phyloP scores from a whole-genome alignment of 2,113 vertebrate species.

The Brachirus orientalis region DNA sequence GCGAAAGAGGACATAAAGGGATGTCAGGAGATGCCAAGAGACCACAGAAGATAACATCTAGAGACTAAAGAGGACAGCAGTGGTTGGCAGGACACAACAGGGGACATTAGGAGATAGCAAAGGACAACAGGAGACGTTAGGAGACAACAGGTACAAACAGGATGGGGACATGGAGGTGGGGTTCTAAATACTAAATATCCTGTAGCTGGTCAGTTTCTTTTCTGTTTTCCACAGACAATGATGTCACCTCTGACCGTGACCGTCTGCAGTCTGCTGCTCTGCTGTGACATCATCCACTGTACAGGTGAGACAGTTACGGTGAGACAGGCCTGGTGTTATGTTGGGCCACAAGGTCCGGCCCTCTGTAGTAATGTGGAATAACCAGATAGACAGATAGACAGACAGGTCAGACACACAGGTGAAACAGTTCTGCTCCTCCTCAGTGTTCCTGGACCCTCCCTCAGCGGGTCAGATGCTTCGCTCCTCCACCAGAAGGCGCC shows the following conservation, averaged over 20 bases:
- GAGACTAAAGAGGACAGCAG: neutral
- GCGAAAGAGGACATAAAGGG: neutral
- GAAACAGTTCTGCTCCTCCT: neutral
- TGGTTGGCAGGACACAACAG: neutral
- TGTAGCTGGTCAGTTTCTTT: too few species aligned
- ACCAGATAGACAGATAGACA: neutral
- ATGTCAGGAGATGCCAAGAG: neutral
- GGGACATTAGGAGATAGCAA: neutral
- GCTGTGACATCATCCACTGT: slow-evolving; percentile 29
- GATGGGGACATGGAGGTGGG: neutral
- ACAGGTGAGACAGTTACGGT: slow-evolving; percentile 41
- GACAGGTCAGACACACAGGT: neutral
- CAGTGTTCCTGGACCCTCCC: slow-evolving; percentile 81
- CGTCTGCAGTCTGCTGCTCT: slow-evolving; percentile 13
- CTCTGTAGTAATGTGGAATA: too few species aligned
- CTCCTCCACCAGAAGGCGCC: slow-evolving; percentile 67
- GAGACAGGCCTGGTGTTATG: neutral
- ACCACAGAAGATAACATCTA: neutral
- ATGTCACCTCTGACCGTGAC: neutral
- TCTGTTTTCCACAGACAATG: slow-evolving; percentile 9
- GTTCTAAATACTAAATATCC: too few species aligned
- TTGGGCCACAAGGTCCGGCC: too few species aligned
- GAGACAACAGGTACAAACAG: neutral
- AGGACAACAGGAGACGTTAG: neutral
- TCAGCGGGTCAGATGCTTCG: slow-evolving; percentile 76